These are phyloP conservation scores for Geodia barretti DNA, from an alignment of 37 sponge, comb jelly and placozoan genomes.

Conservation along the genomic window DNA sequence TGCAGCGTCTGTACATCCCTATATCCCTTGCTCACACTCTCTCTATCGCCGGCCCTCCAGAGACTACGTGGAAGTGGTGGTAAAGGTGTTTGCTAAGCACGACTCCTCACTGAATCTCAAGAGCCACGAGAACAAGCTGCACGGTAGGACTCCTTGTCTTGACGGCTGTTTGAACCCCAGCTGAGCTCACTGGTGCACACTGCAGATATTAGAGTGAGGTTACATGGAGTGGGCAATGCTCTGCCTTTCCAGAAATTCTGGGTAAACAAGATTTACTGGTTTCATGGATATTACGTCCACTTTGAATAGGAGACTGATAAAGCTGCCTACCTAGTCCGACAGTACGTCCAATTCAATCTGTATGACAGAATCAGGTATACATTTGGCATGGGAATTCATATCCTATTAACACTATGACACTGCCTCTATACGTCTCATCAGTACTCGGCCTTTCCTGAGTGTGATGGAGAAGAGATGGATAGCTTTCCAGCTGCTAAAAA, in stretches of 20 bases:
- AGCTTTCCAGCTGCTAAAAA: constrained; percentile 88
- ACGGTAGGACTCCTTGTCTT: too few species aligned
- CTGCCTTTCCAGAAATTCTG: constrained; percentile 61
- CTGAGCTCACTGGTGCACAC: too few species aligned
- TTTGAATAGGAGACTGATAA: constrained; percentile 76
- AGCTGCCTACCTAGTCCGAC: constrained; percentile 89
- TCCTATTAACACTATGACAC: neutral
- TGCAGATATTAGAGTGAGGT: constrained; percentile 36
- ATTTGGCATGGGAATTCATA: too few species aligned
- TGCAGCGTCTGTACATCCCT: too few species aligned
- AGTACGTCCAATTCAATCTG: constrained; percentile 84
- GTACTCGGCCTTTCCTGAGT: constrained; percentile 87
- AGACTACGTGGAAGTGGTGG: constrained; percentile 79
- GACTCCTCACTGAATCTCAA: constrained; percentile 69
- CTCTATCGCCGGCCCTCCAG: constrained; percentile 1
- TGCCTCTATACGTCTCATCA: neutral
- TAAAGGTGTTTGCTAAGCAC: constrained; percentile 90
- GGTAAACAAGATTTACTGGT: constrained; percentile 41
- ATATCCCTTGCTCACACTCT: neutral
- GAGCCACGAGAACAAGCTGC: constrained; percentile 64
- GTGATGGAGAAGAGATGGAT: constrained; percentile 96
- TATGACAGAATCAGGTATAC: constrained; percentile 94
- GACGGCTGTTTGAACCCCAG: too few species aligned
- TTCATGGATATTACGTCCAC: neutral
- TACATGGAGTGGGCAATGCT: constrained; percentile 52